Evolutionary conservation across 2,888 invertebrate species (phyloP).

Genomic region (Junonia oenone): DNA sequence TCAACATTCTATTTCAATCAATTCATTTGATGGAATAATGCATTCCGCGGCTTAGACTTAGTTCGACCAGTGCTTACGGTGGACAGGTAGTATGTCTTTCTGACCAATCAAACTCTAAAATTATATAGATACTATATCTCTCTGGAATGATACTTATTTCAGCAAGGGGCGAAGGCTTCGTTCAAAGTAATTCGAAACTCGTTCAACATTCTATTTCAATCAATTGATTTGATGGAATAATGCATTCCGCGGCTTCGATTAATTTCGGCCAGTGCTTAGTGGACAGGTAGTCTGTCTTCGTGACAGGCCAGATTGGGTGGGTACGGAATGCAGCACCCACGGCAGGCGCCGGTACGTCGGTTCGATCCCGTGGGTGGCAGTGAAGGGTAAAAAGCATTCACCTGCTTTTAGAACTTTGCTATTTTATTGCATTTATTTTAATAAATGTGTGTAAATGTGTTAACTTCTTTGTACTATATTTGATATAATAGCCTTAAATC

Average conservation of each 20-base stretch:
- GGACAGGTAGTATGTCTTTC: conserved; percentile 24
- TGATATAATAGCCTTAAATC: too few relatives aligned
- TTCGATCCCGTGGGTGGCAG: conserved; percentile 45
- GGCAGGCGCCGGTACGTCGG: conserved; percentile 42
- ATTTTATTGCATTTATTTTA: not conserved
- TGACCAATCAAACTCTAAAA: too few relatives aligned
- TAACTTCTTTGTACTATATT: not conserved
- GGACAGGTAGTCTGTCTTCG: conserved; percentile 25
- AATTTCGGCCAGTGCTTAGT: conserved; percentile 11
- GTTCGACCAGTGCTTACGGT: conserved; percentile 11
- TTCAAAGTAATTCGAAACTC: not conserved
- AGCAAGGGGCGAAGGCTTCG: not conserved
- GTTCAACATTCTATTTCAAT: conserved; percentile 15
- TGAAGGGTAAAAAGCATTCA: conserved; percentile 51
- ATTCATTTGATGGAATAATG: conserved; percentile 10
- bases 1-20: conserved; percentile 17
- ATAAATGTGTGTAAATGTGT: not conserved
- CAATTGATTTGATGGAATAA: conserved; percentile 12
- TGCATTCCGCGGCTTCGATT: conserved; percentile 13
- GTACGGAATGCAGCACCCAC: conserved; percentile 46
- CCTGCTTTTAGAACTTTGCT: conserved; percentile 31
- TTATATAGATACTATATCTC: not conserved
- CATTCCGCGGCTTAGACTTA: conserved; percentile 12
- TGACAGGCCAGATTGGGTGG: conserved; percentile 18
- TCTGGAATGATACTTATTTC: too few relatives aligned